Base-by-base conservation (phyloP, 64 coral and sea anemone species). In the Montipora capricornis region DNA sequence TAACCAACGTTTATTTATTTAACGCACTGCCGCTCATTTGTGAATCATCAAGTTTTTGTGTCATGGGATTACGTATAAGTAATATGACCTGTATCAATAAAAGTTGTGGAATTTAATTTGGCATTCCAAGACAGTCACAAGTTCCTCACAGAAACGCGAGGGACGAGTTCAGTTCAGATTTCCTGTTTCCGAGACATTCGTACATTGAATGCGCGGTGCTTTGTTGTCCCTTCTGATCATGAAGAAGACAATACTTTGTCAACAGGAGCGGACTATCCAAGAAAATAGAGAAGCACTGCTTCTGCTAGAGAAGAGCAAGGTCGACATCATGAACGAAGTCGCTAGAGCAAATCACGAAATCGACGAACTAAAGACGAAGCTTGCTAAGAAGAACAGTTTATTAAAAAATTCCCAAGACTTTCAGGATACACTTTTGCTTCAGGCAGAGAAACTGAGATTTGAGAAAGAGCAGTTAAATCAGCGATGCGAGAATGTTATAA, bases 261-360 rank as follows among this genome's bases (percentile, higher is more conserved):
- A 85, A n/a, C 82, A 85, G 47, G 62, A 85, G 3, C 66, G 82
- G 19, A 85, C 59, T 48, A 85, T 85, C 12, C 62, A 85, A 71
- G 82, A 76, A 47, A 89, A 89, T 58, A 29, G 51, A 20, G 49
- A 77, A 12, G 19, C 49, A 47, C 47, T 89, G 20, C 87, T 76
- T 64, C 26, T 49, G 3, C 87, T 89, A 8, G 71, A 15, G 12
- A 89, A 44, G 75, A 78, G 24, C 26, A 75, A 89, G 75, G 47
- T 76, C 26, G 87, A 89, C 37, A 75, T 89, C 26, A 89, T 76
- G 87, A 89, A 89, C 87, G 87, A 89, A 76, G 87, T 89, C 20
- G 87, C 87, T 5, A 89, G 70, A 49, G 87, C 87, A 6, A 45
- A 77, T 20, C 75, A 89, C 87, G 87, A 75, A 48, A 89, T 89